Evolutionary conservation across 2,113 vertebrate species (phyloP).

Genomic region (Vidua macroura): DNA sequence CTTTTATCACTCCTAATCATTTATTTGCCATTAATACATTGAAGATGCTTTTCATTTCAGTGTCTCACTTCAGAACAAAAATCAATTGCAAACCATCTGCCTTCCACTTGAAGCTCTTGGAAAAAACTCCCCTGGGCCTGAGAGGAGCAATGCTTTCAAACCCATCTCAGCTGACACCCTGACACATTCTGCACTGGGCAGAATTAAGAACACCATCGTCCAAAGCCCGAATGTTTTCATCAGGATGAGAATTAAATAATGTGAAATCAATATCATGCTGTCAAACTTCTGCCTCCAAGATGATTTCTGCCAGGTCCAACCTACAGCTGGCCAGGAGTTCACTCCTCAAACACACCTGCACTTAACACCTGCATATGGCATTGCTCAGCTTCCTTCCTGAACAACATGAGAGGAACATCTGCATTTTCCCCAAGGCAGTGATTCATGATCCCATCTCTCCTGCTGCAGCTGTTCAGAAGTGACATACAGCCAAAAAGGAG

Average conservation of each 20-base stretch:
- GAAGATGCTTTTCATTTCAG: not conserved
- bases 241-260: not conserved
- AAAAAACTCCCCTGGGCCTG: not conserved
- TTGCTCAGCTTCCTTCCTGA: not conserved
- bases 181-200: not conserved
- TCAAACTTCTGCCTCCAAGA: not conserved
- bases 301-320: not conserved
- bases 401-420: not conserved
- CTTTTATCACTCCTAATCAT: not conserved
- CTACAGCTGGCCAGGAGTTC: not conserved
- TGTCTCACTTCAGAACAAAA: not conserved
- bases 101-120: not conserved
- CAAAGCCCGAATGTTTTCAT: not conserved
- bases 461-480: not conserved
- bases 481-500: not conserved
- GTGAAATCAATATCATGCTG: not conserved
- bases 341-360: not conserved
- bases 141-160: not conserved
- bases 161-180: not conserved
- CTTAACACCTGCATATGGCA: not conserved
- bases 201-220: not conserved
- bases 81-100: not conserved
- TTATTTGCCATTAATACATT: not conserved
- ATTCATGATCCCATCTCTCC: not conserved
- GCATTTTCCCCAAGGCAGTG: not conserved